Evolutionary conservation across 1,140 invertebrate genomes (phyloP), one percentile per base, ranked within the genome.

Genomic region (Eurosta solidaginis): DNA sequence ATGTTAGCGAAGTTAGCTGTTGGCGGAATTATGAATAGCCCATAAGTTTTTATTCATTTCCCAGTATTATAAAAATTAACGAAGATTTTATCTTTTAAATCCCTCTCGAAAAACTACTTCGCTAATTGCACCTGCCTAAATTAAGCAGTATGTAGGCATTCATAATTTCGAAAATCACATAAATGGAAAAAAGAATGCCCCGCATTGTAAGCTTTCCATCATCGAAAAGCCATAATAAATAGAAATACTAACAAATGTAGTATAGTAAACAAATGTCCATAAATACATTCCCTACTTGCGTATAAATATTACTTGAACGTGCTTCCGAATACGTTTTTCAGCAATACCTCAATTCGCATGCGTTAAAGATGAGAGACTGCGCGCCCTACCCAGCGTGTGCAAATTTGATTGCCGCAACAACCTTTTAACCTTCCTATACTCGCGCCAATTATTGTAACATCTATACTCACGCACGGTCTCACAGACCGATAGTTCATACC

Each of bases 321-420:
- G 59, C 59, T 68, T 68, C 59, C 36, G 40, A 68, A 68, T 29
- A 68, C 59, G 59, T 68, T 68, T 68, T 68, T 68, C 59, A 40
- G 33, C 59, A n/a, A 40, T 27, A 33, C 33, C 14, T 36, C 59
- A 40, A 33, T 68, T 40, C 25, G 59, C 36, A 33, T n/a, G n/a
- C 59, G 36, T 20, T 40, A 68, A 68, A 68, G 59, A 68, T 2
- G 33, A 29, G n/a, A n/a, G n/a, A n/a, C n/a, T n/a, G 10, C 2
- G 6, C 33, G 3, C 59, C 59, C 33, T 6, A 17, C 9, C n/a
- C n/a, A n/a, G n/a, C n/a, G n/a, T n/a, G n/a, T n/a, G n/a, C 59
- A 29, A 68, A 68, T 68, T 40, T 36, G 59, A 68, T 33, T 68
- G 59, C 33, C 59, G n/a, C 27, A 33, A 6, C 59, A 40, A 68